Evolutionary conservation across 2,888 invertebrate species (phyloP).

Genomic region (Drosophila fulvimacula): DNA sequence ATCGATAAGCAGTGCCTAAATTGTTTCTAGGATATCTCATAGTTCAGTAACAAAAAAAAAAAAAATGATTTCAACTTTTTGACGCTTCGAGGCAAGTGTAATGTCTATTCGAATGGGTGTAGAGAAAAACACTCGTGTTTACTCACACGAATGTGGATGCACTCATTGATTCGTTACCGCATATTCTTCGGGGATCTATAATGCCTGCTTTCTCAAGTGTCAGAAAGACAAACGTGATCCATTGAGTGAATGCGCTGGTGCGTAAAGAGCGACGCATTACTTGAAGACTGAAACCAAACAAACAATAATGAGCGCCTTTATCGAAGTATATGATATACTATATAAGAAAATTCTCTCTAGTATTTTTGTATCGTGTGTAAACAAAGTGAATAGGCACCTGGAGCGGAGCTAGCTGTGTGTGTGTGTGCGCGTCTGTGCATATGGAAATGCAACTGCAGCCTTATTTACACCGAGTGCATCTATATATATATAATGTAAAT

Average conservation of each 20-base stretch:
- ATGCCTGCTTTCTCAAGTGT: constrained; percentile 24
- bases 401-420: no score
- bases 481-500: constrained; percentile 5
- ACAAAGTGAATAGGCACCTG: constrained; percentile 27
- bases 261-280: constrained; percentile 17
- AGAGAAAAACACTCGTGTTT: neutral
- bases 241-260: constrained; percentile 42
- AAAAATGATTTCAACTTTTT: neutral
- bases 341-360: constrained; percentile 36
- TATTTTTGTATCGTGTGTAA: constrained; percentile 36
- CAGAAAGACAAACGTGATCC: constrained; percentile 52
- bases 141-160: constrained; percentile 7
- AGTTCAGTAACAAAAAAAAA: neutral
- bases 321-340: constrained; percentile 21
- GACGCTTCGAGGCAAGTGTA: constrained; percentile 3
- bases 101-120: constrained; percentile 5
- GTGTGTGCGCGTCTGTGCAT: constrained; percentile 26
- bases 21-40: constrained; percentile 5
- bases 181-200: constrained; percentile 35
- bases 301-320: constrained; percentile 38
- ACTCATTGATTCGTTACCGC: constrained; percentile 30
- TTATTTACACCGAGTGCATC: constrained; percentile 21
- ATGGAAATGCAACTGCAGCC: constrained; percentile 39
- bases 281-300: constrained; percentile 8
- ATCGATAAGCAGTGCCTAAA: no score